These are phyloP conservation scores for Trachemys scripta DNA, from an alignment of 2,113 vertebrate genomes.

Conservation along the genomic window DNA sequence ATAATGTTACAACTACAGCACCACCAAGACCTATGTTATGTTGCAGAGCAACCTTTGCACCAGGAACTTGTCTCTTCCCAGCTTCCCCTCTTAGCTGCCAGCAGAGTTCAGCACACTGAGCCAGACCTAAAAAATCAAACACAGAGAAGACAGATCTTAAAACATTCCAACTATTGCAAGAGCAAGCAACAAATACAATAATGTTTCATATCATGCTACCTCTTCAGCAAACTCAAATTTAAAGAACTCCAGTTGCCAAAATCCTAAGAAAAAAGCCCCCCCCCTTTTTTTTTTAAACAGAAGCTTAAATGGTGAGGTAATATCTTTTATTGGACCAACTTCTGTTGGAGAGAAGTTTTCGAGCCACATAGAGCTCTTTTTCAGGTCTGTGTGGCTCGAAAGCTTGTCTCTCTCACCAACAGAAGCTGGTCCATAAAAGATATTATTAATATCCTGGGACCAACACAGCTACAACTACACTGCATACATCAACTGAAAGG, in stretches of 20 bases:
- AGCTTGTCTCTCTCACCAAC: too few species aligned
- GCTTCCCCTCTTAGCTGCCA: constrained; percentile 95
- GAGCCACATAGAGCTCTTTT: not conserved
- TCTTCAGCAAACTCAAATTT: not conserved
- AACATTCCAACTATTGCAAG: not conserved
- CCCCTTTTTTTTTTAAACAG: not conserved
- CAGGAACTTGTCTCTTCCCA: constrained; percentile 87
- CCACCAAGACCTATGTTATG: constrained; percentile 95
- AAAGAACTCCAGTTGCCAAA: not conserved
- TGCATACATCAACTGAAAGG: too few species aligned
- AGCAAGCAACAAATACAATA: not conserved
- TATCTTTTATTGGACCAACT: not conserved
- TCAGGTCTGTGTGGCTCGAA: not conserved
- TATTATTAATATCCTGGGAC: too few species aligned
- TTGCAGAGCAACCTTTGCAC: constrained; percentile 92
- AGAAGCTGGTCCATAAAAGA: too few species aligned
- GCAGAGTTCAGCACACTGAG: constrained; percentile 96
- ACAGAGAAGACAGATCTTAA: constrained; percentile 23
- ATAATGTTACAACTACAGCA: constrained; percentile 89
- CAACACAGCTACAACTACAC: too few species aligned
- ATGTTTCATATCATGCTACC: not conserved
- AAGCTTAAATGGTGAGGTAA: not conserved
- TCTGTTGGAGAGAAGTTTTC: not conserved
- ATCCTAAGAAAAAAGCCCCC: not conserved
- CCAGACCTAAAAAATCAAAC: constrained; percentile 88